Base-by-base conservation (phyloP, 2,888 invertebrate species). In the Bursaphelenchus okinawaensis region DNA sequence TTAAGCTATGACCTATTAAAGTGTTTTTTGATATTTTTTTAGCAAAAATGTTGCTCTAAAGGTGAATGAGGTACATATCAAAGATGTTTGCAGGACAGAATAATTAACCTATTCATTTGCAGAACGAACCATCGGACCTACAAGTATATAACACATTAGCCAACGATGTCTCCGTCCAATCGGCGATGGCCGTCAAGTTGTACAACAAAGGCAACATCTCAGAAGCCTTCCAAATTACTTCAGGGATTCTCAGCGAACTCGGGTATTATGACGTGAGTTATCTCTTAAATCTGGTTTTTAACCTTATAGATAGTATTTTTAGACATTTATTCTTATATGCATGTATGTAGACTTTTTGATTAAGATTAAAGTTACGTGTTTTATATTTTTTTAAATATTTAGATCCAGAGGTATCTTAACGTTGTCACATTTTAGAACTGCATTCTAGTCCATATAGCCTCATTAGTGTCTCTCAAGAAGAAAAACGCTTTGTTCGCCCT, bases 181-280 rank as follows among this genome's bases (percentile, higher is more conserved):
- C 72, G n/a, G 63, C 72, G 20, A 63, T 27, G 12, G 75, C 77
- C 9, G 65, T 66, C 27, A 61, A 66, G 20, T 58, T 68, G 23
- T 77, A 75, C 58, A 68, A 68, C 20, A 66, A 71, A 58, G 77
- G 77, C 8, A 29, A 67, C 58, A 68, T 74, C 24, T 40, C 27
- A 19, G 69, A 71, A 8, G 74, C 76, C n/a, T 70, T 68, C 55
- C 55, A 70, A 50, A 64, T 76, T n/a, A 75, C 75, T 4, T 68
- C 70, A 26, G 68, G 62, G 27, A 59, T 77, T 12, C 68, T 77
- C 29, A 67, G 71, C 55, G 61, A 71, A 22, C 71, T 65, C 62
- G 77, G 77, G 52, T 66, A 73, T 58, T 72, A 72, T 28, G 55
- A 62, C 40, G 72, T 73, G 19, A 24, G 67, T 55, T 23, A 28